These are phyloP conservation scores for Myotis daubentonii DNA, from an alignment of 2,797 vertebrate genomes.

Conservation along the genomic window DNA sequence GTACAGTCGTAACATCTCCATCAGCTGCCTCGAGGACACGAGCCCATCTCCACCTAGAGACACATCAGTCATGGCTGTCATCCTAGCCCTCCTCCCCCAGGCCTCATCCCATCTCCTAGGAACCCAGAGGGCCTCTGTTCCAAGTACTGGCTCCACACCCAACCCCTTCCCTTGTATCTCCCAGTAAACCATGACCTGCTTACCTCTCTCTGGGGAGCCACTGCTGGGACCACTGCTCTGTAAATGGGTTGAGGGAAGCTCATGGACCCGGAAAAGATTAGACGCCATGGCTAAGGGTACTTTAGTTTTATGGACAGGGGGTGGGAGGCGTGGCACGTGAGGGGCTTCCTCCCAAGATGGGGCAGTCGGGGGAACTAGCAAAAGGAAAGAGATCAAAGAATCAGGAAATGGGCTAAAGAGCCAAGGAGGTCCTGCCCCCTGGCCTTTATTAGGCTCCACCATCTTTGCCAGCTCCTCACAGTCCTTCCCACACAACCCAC, in stretches of 20 bases:
- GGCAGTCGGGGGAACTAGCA: conserved; percentile 27
- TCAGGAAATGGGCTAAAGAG: neutral
- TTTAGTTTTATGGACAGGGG: conserved; percentile 82
- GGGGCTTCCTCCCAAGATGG: conserved; percentile 68
- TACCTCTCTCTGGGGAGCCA: conserved; percentile 75
- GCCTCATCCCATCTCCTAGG: neutral
- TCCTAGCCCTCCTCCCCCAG: neutral
- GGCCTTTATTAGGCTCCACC: neutral
- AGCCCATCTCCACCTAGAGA: conserved; percentile 65
- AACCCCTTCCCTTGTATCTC: neutral
- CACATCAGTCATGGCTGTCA: neutral
- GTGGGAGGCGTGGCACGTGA: conserved; percentile 66
- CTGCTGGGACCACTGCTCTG: conserved; percentile 47
- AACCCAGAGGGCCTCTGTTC: neutral
- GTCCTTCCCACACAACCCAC: neutral
- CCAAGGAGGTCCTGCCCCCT: neutral
- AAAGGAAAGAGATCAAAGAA: neutral
- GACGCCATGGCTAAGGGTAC: conserved; percentile 67
- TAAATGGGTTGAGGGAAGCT: neutral
- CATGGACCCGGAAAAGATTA: conserved; percentile 74
- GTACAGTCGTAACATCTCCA: conserved; percentile 75
- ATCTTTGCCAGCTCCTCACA: neutral
- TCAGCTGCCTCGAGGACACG: conserved; percentile 55
- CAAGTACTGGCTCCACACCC: neutral
- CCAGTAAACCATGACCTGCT: neutral